A percentile compares a stretch with the other conserved stretches of the same genome.
Conservation (phyloP, 2,888 invertebrate species). For the Strigamia crassipes region DNA sequence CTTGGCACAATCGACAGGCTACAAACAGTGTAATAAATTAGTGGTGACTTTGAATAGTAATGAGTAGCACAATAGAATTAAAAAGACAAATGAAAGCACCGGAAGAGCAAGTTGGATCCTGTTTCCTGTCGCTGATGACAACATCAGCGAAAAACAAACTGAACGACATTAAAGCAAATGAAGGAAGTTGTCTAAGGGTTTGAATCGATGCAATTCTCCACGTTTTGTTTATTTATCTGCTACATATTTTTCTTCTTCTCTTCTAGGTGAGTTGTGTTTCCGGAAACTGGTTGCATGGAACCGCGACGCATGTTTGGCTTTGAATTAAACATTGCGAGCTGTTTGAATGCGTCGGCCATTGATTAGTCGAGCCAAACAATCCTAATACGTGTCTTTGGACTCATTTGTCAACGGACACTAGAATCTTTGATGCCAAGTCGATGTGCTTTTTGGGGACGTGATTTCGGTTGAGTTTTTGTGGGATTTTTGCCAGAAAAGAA, state of each 20-base stretch:
- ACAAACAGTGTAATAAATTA: neutral
- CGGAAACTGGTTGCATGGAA: neutral
- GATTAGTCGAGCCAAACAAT: neutral
- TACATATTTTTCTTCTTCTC: neutral
- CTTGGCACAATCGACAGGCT: neutral
- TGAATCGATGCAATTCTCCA: neutral
- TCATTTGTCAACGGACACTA: neutral
- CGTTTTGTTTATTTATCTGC: constrained; percentile 1
- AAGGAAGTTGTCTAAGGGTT: neutral
- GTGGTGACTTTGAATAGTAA: neutral
- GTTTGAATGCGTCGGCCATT: neutral
- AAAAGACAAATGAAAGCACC: neutral
- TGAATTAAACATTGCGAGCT: neutral
- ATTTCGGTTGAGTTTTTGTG: neutral
- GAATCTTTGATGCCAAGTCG: neutral
- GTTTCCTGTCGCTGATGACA: neutral
- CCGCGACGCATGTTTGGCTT: neutral
- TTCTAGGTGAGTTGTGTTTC: neutral
- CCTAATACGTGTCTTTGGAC: neutral
- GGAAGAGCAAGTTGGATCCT: constrained; percentile 10
- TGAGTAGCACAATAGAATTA: neutral
- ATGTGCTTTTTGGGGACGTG: neutral
- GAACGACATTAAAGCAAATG: constrained; percentile 15
- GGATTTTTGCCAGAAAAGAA: constrained; percentile 16
- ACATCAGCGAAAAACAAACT: neutral